These are phyloP conservation scores for Tribolium madens DNA, from an alignment of 1,140 invertebrate genomes.

Conservation along the genomic window DNA sequence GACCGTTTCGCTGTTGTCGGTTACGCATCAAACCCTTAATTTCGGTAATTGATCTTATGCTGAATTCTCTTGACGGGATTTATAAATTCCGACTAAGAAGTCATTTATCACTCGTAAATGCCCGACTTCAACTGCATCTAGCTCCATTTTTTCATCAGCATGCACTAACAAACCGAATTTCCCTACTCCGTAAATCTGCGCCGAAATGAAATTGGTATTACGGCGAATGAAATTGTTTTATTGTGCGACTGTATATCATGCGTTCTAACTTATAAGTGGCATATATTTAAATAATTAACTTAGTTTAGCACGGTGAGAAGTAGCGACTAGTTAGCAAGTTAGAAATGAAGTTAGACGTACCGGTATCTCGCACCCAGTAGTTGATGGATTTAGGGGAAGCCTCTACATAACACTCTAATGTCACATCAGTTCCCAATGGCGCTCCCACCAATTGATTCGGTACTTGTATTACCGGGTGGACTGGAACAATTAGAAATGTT, in stretches of 20 bases:
- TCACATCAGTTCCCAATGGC: slow-evolving; percentile 87
- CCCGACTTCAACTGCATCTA: slow-evolving; percentile 28
- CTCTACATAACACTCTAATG: slow-evolving; percentile 89
- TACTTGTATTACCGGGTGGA: slow-evolving; percentile 89
- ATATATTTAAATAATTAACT: slow-evolving; percentile 56
- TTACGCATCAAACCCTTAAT: slow-evolving; percentile 43
- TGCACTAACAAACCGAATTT: slow-evolving; percentile 28
- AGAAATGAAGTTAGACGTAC: slow-evolving; percentile 67
- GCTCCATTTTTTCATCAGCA: slow-evolving; percentile 19
- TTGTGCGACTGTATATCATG: slow-evolving; percentile 31
- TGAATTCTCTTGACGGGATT: slow-evolving; percentile 52
- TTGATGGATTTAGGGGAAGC: slow-evolving; percentile 90
- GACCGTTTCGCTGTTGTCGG: slow-evolving; percentile 42
- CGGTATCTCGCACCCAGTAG: slow-evolving; percentile 86
- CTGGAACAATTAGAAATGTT: slow-evolving; percentile 67
- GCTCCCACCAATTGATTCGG: slow-evolving; percentile 90
- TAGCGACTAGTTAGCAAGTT: slow-evolving; percentile 39
- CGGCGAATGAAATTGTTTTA: slow-evolving; percentile 29
- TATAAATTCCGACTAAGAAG: slow-evolving; percentile 49
- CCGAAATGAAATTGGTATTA: slow-evolving; percentile 21
- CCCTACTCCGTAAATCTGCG: neutral
- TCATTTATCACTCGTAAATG: slow-evolving; percentile 43
- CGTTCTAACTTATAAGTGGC: slow-evolving; percentile 44
- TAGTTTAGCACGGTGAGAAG: slow-evolving; percentile 45
- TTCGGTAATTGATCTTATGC: slow-evolving; percentile 51